Base-by-base conservation (phyloP, 2,113 vertebrate species). In the Oncorhynchus gorbuscha region DNA sequence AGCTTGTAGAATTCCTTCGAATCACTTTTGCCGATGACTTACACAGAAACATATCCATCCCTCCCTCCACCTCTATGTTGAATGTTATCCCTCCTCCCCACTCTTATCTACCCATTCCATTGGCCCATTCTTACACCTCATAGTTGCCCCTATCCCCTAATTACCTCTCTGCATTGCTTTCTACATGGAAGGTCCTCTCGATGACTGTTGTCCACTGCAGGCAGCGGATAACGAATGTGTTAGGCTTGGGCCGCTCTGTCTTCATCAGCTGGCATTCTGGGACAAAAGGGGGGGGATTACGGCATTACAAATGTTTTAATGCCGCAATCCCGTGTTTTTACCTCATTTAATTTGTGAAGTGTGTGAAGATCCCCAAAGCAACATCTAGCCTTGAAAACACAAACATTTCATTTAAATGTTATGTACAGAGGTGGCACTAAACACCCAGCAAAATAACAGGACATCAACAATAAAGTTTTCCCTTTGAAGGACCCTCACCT, bases 141-240 rank as follows among this genome's bases (percentile, higher is more conserved):
- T 45, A 8, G 11, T 45, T 28, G 11, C 24, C 5, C 13, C 66
- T 58, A 20, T 14, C 22, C 8, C 26, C 1, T 70, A 39, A 88
- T 76, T 64, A 94, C 96, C 96, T 92, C 78, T 97, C 95, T 0
- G 95, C 95, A 0, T 93, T 94, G 30, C 87, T 95, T 69, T 97
- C 96, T n/a, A 97, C 96, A 0, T 97, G 95, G 87, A 97, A 97
- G 3, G 96, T 97, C 64, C 95, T 89, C 79, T 97, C 96, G 0
- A 97, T 97, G 77, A 97, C 95, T 0, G 95, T 96, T 0, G 96
- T 97, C 96, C 96, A 97, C 85, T 97, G 96, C 22, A 97, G 77
- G 85, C 96, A 97, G 13, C 96, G 95, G 79, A 97, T 97, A 76
- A 97, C 94, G 4, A 97, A 97, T 0, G 96, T 96, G 90, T 97